A percentile compares a stretch with the other conserved stretches of the same genome.
These are phyloP conservation scores for Drosophila ananassae DNA, from an alignment of 1,140 invertebrate genomes.

Conservation along the genomic window DNA sequence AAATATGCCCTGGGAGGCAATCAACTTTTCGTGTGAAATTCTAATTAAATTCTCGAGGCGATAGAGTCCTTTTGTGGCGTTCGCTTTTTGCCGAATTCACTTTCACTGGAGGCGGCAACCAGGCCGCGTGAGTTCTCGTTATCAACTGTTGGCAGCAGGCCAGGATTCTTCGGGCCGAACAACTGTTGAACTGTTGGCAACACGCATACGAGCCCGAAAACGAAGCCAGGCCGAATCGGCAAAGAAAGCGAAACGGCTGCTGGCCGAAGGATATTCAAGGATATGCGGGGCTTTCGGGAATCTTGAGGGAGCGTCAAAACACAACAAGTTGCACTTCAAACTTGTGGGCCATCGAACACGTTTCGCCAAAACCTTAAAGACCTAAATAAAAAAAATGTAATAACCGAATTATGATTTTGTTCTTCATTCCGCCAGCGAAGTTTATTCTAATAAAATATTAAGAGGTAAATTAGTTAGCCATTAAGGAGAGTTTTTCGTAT, in stretches of 20 bases:
- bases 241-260: constrained; percentile 5
- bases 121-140: constrained; percentile 61
- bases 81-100: constrained; percentile 4
- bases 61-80: constrained; percentile 1
- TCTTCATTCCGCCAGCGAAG: constrained; percentile 1
- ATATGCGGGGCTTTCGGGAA: constrained; percentile 23
- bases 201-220: constrained; percentile 12
- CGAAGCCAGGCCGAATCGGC: constrained; percentile 8
- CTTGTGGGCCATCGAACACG: constrained; percentile 53
- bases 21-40: constrained; percentile 20
- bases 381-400: constrained; percentile 1
- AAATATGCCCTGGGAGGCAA: constrained; percentile 3
- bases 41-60: constrained; percentile 33
- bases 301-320: constrained; percentile 48
- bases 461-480: constrained; percentile 28
- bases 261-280: constrained; percentile 35
- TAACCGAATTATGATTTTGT: not conserved
- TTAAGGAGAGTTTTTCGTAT: constrained; percentile 2
- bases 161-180: constrained; percentile 44
- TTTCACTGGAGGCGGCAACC: constrained; percentile 29
- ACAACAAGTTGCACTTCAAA: constrained; percentile 67
- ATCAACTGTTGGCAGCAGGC: constrained; percentile 61
- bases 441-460: constrained; percentile 58
- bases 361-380: constrained; percentile 30
- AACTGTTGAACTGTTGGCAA: constrained; percentile 51